Base-by-base conservation (phyloP, 2,797 vertebrate genomes). In the Vultur gryphus region DNA sequence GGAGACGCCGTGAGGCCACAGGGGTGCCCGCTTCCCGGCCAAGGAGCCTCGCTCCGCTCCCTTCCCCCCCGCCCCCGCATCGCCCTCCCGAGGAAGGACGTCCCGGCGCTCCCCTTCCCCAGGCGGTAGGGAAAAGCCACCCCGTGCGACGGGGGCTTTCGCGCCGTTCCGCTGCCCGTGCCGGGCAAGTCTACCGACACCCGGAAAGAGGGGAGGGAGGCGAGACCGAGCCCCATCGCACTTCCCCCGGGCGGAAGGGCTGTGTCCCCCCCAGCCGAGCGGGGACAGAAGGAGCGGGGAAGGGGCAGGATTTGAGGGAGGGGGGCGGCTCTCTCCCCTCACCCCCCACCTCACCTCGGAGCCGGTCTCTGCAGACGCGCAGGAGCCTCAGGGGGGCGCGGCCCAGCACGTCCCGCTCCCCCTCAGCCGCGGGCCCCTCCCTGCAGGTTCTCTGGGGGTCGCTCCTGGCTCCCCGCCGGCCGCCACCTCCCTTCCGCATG, bases 281-380 rank as follows among this genome's bases (percentile, higher is more conserved):
- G 16, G 26, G 62, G 49, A 35, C 71, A 49, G 48, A 39, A 35
- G 31, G 14, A 43, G 31, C 49, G 15, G 16, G 31, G 9, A 16
- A 9, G 12, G 23, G 25, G 9, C 69, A 29, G 78, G 43, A 37
- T 19, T 13, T 7, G 23, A n/a, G 44, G 18, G 7, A 35, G 9
- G 41, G 7, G 49, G 57, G 8, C 13, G 16, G 51, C 51, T 58
- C 55, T 37, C 16, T 26, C 21, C 69, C 41, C 16, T 35, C 49
- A 4, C 15, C 66, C 54, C 48, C n/a, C 58, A 10, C 58, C 97
- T 98, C 97, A 98, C 98, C 98, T 91, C 96, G 86, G n/a, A 98
- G 87, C 73, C 94, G 64, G 28, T 89, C 81, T 35, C 72, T 31
- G 52, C 80, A 95, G n/a, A 55, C 52, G 49, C 90, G 89, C 75